Evolutionary conservation across 2,797 vertebrate genomes (phyloP), one percentile per base, ranked within the genome.

Genomic region (Spinus pinus): DNA sequence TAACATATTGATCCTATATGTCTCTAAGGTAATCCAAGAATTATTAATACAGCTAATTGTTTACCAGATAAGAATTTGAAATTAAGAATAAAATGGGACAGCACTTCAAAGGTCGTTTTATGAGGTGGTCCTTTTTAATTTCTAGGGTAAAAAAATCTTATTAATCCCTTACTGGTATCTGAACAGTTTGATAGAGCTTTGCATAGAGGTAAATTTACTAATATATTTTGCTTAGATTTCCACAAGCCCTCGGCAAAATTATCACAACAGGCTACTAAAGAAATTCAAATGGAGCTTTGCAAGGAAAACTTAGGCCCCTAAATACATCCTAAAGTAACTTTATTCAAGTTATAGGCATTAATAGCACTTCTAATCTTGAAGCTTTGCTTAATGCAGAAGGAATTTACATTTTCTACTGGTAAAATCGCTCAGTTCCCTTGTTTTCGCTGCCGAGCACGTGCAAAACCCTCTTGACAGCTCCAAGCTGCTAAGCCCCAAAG

Each of bases 391-490:
- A 60, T 84, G 66, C 77, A 57, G 70, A 79, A 88, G 70, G 37
- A 93, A 84, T 62, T 86, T 84, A 62, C 1, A 84, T 92, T 88
- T 96, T 92, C 66, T 70, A n/a, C 70, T 77, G 86, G 51, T 80
- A 81, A 70, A 94, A 88, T 86, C 0, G 0, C 56, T 90, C n/a
- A 9, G 30, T 84, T 94, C 70, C 50, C 57, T 94, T 93, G 86
- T 86, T 95, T 94, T 93, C n/a, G 5, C 90, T 95, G 87, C 88
- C 0, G 80, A 95, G 82, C 90, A 50, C 79, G 93, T 94, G 90
- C 95, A 96, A 94, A 95, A 93, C 73, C 77, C 67, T 96, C 78
- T 88, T 96, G 95, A 94, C 96, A 96, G 92, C 86, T 95, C 90
- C 77, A 95, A 93, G 83, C 90, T 96, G 77, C 90, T 95, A 81